Percentiles rank a stretch among this genome's conserved stretches.
Conservation (phyloP, 2,113 vertebrate species). For the Mastomys coucha region DNA sequence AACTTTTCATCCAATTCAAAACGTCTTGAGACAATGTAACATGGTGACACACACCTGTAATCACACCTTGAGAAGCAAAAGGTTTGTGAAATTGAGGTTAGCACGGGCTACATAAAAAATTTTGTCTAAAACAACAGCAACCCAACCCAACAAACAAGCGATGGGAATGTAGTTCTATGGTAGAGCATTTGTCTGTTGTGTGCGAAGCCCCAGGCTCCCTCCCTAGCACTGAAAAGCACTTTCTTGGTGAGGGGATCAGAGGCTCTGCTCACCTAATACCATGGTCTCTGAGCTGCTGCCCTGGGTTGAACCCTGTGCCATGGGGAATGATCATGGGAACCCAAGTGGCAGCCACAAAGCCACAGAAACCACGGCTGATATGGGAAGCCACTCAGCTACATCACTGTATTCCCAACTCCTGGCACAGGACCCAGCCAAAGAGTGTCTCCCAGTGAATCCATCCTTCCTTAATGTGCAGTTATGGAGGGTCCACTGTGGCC, state of each 20-base stretch:
- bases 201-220: not conserved
- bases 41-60: not conserved
- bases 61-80: not conserved
- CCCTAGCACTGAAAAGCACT: too few species aligned
- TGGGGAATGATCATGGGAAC: not conserved
- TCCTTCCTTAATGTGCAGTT: not conserved
- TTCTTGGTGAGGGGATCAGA: not conserved
- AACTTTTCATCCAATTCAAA: not conserved
- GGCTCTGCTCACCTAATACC: not conserved
- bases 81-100: not conserved
- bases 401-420: not conserved
- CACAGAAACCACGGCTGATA: not conserved
- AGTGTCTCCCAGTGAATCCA: not conserved
- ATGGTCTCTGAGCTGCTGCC: not conserved
- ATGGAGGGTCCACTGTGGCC: not conserved
- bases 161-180: not conserved
- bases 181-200: not conserved
- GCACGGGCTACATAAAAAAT: not conserved
- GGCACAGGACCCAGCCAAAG: not conserved
- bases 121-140: not conserved
- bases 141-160: not conserved
- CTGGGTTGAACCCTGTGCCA: not conserved
- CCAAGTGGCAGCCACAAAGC: not conserved
- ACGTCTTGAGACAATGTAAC: not conserved
- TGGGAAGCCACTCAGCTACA: not conserved